Base-by-base conservation (phyloP, 2,888 invertebrate species). In the Ctena decussata region DNA sequence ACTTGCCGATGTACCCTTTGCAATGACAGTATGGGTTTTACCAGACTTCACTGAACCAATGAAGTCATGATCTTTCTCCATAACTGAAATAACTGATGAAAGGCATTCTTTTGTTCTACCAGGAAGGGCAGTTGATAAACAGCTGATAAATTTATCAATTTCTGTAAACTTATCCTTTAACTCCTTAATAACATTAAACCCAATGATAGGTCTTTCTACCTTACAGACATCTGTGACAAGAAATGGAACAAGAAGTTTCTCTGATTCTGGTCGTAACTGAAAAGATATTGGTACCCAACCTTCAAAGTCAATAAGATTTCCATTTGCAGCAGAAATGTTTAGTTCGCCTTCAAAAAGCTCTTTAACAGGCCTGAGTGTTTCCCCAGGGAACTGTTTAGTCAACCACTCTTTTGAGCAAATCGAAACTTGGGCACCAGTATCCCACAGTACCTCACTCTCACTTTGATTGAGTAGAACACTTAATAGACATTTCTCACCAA, bases 391-490 rank as follows among this genome's bases (percentile, higher is more conserved):
- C 35, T 60, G 35, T 37, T 35, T 15, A 18, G 44, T 11, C 12
- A 84, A n/a, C 79, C 77, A 80, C 0, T 41, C 27, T 35, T 60
- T 30, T 32, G 27, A 21, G 18, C 70, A 30, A 1, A 80, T 21
- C 72, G 72, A 76, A 57, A 84, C 84, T 65, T 84, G 84, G 21
- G 84, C 84, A 1, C 80, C 80, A 46, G 79, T 80, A 39, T 84
- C 84, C 84, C 84, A 84, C 21, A 84, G 65, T 0, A 84, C 76
- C 21, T 60, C 37, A 15, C 75, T 30, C 21, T 76, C 37, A 21
- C 37, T 21, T 11, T 32, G 73, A 46, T 53, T 39, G 11, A 79
- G 15, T 11, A 37, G 6, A 35, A 79, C n/a, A 18, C 44, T 65
- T 3, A 74, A 49, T 27, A 57, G 2, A 70, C 77, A 60, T n/a